These are phyloP conservation scores for Cherax quadricarinatus DNA, from an alignment of 1,140 invertebrate species.

Conservation along the genomic window DNA sequence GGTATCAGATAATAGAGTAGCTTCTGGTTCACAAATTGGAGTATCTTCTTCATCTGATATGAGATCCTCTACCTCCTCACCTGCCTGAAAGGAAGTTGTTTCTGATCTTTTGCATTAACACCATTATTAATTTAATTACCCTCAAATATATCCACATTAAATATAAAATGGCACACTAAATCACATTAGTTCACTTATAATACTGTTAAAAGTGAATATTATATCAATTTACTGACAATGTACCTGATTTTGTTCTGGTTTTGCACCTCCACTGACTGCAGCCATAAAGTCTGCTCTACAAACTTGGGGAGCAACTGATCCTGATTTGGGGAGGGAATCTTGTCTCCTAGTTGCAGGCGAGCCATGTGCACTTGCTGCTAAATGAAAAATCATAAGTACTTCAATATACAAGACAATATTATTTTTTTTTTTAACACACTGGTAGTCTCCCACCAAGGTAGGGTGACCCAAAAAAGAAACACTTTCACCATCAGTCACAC, in stretches of 20 bases:
- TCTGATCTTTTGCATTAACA: neutral
- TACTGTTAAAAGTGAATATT: no score
- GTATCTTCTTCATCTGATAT: slow-evolving; percentile 58
- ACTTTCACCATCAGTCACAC: no score
- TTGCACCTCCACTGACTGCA: slow-evolving; percentile 24
- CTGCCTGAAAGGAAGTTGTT: neutral
- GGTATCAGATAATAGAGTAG: neutral
- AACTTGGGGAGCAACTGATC: neutral
- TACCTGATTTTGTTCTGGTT: neutral
- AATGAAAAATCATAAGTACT: slow-evolving; percentile 14
- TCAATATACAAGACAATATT: slow-evolving; percentile 1
- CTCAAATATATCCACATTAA: no score
- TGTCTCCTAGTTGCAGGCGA: slow-evolving; percentile 43
- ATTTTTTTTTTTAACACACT: no score
- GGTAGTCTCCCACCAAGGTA: no score
- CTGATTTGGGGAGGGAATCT: slow-evolving; percentile 38
- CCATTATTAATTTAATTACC: no score
- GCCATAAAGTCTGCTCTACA: slow-evolving; percentile 59
- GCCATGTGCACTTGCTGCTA: slow-evolving; percentile 63
- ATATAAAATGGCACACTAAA: no score
- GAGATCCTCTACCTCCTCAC: slow-evolving; percentile 45
- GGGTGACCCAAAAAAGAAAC: no score
- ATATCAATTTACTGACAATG: neutral
- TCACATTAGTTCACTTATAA: no score
- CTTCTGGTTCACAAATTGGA: neutral